Base-by-base conservation (phyloP, 2,797 vertebrate species). In the Delichon dasypus region DNA sequence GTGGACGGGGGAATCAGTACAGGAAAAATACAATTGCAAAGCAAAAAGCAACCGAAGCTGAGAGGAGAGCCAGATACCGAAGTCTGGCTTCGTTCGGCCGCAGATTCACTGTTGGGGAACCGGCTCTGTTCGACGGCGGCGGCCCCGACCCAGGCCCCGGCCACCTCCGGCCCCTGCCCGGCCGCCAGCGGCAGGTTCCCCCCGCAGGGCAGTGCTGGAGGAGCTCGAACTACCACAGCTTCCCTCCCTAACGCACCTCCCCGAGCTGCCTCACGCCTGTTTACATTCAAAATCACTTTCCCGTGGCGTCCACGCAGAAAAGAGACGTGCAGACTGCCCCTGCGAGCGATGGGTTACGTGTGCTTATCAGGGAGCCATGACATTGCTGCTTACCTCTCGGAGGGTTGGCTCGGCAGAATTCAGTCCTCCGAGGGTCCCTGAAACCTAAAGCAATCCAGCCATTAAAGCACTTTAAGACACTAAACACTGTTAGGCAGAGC, bases 251-350 rank as follows among this genome's bases (percentile, higher is more conserved):
- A 42, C 51, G 61, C 85, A 47, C 61, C 80, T 82, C 89, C 83
- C 90, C 74, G 91, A 16, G 74, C 84, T 23, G 71, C 85, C 62
- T 81, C 36, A 42, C 47, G 66, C 91, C 60, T 91, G 85, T 92
- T 94, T 91, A 68, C 78, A 65, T 94, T 94, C 67, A 66, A 89
- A 94, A 67, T 57, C 36, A 3, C 36, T 36, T 68, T 68, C 79
- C 57, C 76, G 79, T 16, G 14, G 75, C 21, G 67, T 83, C 76
- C 80, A 62, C 60, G 57, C 77, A 42, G 55, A 57, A 57, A 50
- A 53, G 17, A 23, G 90, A 4, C 13, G 32, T 18, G 75, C 75
- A 13, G 65, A 10, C 42, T 42, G 84, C 42, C 75, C 32, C 53
- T 51, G 58, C 66, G 13, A 58, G 67, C 44, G 23, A 47, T 13